Conservation (phyloP, 2,113 vertebrate species). For the Gavialis gangeticus region DNA sequence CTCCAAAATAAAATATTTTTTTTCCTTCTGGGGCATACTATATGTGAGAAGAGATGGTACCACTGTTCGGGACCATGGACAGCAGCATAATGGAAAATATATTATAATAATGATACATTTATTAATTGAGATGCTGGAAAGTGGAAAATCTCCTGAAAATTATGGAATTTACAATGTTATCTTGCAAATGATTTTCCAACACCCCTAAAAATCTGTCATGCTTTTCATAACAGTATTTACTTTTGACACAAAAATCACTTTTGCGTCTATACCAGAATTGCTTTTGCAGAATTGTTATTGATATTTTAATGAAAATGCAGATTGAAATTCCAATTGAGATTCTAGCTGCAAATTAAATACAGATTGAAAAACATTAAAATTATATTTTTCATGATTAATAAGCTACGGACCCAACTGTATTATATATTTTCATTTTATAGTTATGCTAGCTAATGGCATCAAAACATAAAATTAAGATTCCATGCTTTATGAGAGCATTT, state of each 20-base stretch:
- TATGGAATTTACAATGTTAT: neutral
- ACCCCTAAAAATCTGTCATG: neutral
- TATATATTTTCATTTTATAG: neutral
- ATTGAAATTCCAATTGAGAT: neutral
- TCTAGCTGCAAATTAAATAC: neutral
- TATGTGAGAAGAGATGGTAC: accelerated
- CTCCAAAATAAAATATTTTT: too few relatives aligned
- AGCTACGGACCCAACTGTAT: neutral
- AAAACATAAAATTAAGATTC: neutral
- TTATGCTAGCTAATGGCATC: neutral
- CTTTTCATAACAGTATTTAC: neutral
- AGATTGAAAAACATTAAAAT: neutral
- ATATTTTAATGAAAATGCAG: neutral
- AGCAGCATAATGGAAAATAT: neutral
- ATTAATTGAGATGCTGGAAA: neutral
- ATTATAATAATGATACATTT: neutral
- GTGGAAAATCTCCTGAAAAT: neutral
- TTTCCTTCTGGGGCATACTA: too few relatives aligned
- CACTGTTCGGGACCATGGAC: neutral
- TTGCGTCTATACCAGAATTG: neutral
- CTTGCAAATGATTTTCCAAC: neutral
- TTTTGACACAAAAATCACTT: accelerated
- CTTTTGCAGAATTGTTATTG: neutral
- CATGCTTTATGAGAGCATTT: neutral
- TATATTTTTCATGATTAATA: neutral